Evolutionary conservation across 1,140 invertebrate species (phyloP), one percentile per base, ranked within the genome.

Genomic region (Magallana ariakensis): DNA sequence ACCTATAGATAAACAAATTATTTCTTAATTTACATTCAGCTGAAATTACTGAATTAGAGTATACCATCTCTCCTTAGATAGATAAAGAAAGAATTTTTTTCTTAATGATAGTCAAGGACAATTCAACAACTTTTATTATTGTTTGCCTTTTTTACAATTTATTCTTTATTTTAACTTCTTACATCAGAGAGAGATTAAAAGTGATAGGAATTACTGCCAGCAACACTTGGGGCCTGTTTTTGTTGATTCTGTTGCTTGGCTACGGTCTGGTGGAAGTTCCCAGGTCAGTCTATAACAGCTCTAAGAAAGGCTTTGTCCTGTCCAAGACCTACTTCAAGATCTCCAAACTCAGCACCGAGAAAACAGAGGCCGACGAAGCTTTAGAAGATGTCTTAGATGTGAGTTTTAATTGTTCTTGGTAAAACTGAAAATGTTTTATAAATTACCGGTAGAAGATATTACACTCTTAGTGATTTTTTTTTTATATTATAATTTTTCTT

Each of bases 221-320:
- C 92, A 99, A 99, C 92, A 99, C 99, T 0, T 99, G 99, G 99
- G 99, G 99, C 86, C 95, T 99, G 56, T 99, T 99, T 94, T 95
- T 99, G 33, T 95, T 99, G 19, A 97, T 99, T 55, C 95, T 99
- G 26, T 95, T 99, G 81, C 95, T 99, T 19, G 99, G 99, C 22
- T 99, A 99, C 95, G 98, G 99, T 4, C 95, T 99, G 53, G 98
- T 99, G 0, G 98, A 99, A 94, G 97, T 99, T 0, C 99, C 99
- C 0, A 96, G 98, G 56, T 97, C 96, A 87, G 94, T 99, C 13
- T 99, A 98, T 98, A 97, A 97, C 91, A 96, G 97, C 82, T 92
- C 97, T 96, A 84, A 97, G 96, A 95, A 90, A 85, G 93, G 92
- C 0, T 92, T 95, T 85, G 92, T 93, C 83, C 95, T 99, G 53